phyloP scores from a whole-genome alignment of 2,888 invertebrate species.

The Diaphora mendica region DNA sequence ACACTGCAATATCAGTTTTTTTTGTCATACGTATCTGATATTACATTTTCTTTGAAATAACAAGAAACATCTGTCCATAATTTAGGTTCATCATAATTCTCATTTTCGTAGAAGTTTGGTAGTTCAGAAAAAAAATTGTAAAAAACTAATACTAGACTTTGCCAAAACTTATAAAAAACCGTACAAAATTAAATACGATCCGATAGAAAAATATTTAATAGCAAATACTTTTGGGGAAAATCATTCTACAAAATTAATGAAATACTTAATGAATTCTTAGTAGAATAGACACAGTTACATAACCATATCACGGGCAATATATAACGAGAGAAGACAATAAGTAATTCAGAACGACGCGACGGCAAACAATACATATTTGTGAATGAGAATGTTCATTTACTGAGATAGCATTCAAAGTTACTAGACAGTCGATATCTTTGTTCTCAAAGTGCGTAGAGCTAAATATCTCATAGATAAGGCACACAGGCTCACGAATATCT shows the following conservation, averaged over 20 bases:
- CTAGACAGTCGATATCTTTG: constrained; percentile 78
- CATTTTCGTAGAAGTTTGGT: too few species aligned
- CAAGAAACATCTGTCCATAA: too few species aligned
- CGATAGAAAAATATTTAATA: background rate
- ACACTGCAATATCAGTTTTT: too few species aligned
- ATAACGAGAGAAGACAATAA: constrained; percentile 33
- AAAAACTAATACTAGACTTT: background rate
- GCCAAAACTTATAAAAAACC: background rate
- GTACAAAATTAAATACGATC: background rate
- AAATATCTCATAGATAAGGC: constrained; percentile 42
- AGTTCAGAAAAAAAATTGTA: too few species aligned
- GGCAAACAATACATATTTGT: constrained; percentile 62
- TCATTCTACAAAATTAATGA: background rate
- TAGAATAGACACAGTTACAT: constrained; percentile 16
- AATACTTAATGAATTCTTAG: background rate
- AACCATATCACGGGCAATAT: constrained; percentile 16
- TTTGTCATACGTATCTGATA: too few species aligned
- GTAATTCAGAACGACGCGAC: constrained; percentile 32
- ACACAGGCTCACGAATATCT: background rate
- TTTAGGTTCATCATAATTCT: too few species aligned
- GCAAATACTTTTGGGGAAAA: background rate
- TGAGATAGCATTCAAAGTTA: constrained; percentile 77
- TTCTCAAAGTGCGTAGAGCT: constrained; percentile 54
- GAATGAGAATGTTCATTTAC: constrained; percentile 75
- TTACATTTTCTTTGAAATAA: too few species aligned